Evolutionary conservation across 2,888 invertebrate genomes (phyloP), one percentile per base, ranked within the genome.

Genomic region (Glaucopsyche alexis): DNA sequence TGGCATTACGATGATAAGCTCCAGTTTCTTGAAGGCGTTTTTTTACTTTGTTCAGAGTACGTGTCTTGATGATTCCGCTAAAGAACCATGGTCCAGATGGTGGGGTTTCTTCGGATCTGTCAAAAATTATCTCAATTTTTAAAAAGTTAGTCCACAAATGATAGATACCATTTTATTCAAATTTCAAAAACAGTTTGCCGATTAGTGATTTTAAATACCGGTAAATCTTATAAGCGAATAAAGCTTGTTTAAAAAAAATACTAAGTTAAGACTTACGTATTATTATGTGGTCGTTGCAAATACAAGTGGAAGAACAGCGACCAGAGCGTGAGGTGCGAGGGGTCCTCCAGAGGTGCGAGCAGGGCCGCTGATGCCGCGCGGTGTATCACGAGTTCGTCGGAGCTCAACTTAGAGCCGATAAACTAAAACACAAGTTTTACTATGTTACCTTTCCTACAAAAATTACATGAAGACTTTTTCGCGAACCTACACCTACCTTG

Each of bases 11-110:
- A 74, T 93, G 93, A 72, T 89, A 84, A 0, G 80, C 64, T 0
- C 84, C 83, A 0, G 85, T 81, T 45, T 93, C 90, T 76, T 83
- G 82, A 0, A 93, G 81, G 0, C 85, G 82, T 74, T 84, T 85
- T 76, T 87, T 89, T 1, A 93, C 81, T 74, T 88, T 87, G 0
- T 79, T 71, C 2, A 92, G 78, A 0, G 84, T 82, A 2, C 90
- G 84, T 0, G 92, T 87, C 76, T 93, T 93, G 13, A 88, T 82
- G 16, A 93, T 74, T 0, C 93, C 93, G 77, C 88, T 88, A 81
- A 90, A 93, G 84, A 91, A 91, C 38, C 92, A 76, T 0, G 90
- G 89, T 0, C 93, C 93, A 1, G 90, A 79, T 1, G 90, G 87
- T n/a, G 84, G 79, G 0, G 81, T 76, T 14, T 81, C 73, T 38